phyloP scores from a whole-genome alignment of 1,140 invertebrate genomes.

The Meteorus sp. region DNA sequence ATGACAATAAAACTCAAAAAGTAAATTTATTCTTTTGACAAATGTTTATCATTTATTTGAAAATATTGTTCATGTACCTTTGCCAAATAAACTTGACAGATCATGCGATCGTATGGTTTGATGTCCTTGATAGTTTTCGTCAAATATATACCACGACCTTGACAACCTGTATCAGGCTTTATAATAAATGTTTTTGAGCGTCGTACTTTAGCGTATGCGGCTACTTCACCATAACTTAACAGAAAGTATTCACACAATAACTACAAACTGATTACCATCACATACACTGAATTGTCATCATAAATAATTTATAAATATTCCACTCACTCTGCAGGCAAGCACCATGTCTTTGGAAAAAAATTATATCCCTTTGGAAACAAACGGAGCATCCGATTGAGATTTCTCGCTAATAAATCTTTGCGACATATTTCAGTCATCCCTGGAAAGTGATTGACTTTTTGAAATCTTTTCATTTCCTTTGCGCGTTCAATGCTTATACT shows the following conservation, averaged over 20 bases:
- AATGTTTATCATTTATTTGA: slow-evolving; percentile 30
- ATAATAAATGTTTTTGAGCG: slow-evolving; percentile 82
- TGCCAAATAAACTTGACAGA: slow-evolving; percentile 79
- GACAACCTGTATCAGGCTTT: slow-evolving; percentile 85
- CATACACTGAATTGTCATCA: too few relatives aligned
- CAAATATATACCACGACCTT: slow-evolving; percentile 83
- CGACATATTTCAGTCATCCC: slow-evolving; percentile 88
- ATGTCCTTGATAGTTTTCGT: slow-evolving; percentile 79
- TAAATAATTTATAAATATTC: too few relatives aligned
- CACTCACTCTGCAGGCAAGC: slow-evolving; percentile 87
- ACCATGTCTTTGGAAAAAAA: slow-evolving; percentile 93
- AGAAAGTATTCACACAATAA: too few relatives aligned
- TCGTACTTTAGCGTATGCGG: slow-evolving; percentile 66
- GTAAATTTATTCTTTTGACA: too few relatives aligned
- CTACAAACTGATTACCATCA: too few relatives aligned
- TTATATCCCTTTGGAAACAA: slow-evolving; percentile 86
- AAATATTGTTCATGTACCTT: slow-evolving; percentile 55
- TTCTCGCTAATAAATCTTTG: slow-evolving; percentile 82
- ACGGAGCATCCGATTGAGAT: slow-evolving; percentile 84
- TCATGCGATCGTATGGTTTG: slow-evolving; percentile 75
- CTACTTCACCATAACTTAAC: slow-evolving; percentile 65
- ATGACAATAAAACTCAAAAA: too few relatives aligned
- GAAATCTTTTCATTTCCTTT: slow-evolving; percentile 87
- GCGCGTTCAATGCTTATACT: slow-evolving; percentile 79
- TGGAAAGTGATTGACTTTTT: slow-evolving; percentile 91